phyloP scores from a whole-genome alignment of 2,888 invertebrate species.

The Parnassius apollo region DNA sequence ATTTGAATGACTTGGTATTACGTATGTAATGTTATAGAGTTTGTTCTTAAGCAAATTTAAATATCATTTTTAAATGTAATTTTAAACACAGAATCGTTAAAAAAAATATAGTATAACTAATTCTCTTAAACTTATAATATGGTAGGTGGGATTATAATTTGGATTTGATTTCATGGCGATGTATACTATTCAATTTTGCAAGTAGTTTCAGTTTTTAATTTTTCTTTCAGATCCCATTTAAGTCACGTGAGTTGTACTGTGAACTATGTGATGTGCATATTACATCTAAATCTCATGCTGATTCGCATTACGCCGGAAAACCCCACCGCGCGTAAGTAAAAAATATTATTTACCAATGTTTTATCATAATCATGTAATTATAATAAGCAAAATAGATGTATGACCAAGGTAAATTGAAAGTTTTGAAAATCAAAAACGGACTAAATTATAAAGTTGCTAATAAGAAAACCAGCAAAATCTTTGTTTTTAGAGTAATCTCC shows the following conservation, averaged over 20 bases:
- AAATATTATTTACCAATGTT: neutral
- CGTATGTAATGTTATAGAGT: too few relatives aligned
- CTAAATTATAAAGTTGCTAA: too few relatives aligned
- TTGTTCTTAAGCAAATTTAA: too few relatives aligned
- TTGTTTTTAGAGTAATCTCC: too few relatives aligned
- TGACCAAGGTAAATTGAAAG: too few relatives aligned
- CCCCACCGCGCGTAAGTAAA: constrained; percentile 65
- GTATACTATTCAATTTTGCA: neutral
- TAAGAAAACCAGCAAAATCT: too few relatives aligned
- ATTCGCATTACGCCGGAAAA: constrained; percentile 74
- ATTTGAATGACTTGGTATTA: constrained; percentile 1
- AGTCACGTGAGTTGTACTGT: constrained; percentile 66
- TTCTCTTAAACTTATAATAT: neutral
- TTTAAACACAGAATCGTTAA: too few relatives aligned
- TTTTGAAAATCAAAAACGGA: too few relatives aligned
- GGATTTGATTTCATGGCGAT: neutral
- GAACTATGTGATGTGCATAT: constrained; percentile 75
- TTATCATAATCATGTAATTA: too few relatives aligned
- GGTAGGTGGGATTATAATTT: neutral
- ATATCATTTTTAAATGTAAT: too few relatives aligned
- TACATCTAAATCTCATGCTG: constrained; percentile 72
- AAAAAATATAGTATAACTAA: too few relatives aligned
- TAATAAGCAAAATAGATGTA: too few relatives aligned
- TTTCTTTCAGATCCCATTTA: constrained; percentile 52
- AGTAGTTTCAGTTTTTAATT: neutral